Conservation (phyloP, 2,888 invertebrate genomes). For the Pollenia griseotomentosa region DNA sequence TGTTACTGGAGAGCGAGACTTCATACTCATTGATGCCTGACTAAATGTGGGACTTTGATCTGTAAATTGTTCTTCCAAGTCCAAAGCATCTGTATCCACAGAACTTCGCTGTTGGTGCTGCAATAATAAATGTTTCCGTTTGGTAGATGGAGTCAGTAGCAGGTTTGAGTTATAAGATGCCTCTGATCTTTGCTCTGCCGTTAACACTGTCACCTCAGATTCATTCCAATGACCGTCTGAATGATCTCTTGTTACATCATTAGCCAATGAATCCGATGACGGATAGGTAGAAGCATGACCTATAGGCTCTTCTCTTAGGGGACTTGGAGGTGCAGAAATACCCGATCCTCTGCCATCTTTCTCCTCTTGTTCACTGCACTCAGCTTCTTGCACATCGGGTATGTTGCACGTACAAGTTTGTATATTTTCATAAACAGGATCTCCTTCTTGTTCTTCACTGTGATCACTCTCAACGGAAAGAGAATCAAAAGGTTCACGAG, state of each 20-base stretch:
- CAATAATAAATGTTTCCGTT: constrained; percentile 90
- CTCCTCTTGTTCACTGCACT: constrained; percentile 78
- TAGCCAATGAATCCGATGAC: constrained; percentile 93
- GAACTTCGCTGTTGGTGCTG: constrained; percentile 95
- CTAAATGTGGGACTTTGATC: constrained; percentile 84
- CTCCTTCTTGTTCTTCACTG: constrained; percentile 74
- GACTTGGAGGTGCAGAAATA: constrained; percentile 89
- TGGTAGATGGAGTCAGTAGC: constrained; percentile 91
- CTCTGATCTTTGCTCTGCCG: constrained; percentile 86
- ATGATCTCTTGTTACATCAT: constrained; percentile 91
- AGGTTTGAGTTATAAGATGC: constrained; percentile 85
- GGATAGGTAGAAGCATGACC: constrained; percentile 90
- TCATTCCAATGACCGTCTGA: constrained; percentile 96
- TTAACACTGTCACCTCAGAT: constrained; percentile 93
- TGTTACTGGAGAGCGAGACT: constrained; percentile 59
- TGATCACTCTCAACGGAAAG: constrained; percentile 75
- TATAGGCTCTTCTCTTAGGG: constrained; percentile 85
- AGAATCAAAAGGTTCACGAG: constrained; percentile 58
- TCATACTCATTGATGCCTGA: constrained; percentile 67
- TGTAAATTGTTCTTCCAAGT: constrained; percentile 88
- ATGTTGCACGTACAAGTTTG: constrained; percentile 79
- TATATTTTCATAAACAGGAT: constrained; percentile 81
- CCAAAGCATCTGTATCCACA: constrained; percentile 92
- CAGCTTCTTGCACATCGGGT: constrained; percentile 56
- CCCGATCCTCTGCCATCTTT: constrained; percentile 78